Percentiles rank a stretch among this genome's conserved stretches.
Conservation (phyloP, 2,888 invertebrate species). For the Polydrusus tereticollis region DNA sequence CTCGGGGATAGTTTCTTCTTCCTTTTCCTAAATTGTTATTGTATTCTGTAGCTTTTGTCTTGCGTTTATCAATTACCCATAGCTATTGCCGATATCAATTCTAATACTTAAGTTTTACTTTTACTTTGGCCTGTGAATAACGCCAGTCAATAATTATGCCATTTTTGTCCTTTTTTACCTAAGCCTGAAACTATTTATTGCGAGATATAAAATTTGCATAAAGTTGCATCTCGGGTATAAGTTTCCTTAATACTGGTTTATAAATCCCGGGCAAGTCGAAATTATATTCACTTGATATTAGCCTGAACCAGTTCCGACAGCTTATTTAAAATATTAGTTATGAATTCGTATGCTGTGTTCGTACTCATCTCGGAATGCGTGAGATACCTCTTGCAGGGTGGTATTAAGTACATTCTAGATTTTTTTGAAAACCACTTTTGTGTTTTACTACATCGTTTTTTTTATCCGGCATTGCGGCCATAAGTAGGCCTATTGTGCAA, state of each 20-base stretch:
- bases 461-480: too few relatives aligned
- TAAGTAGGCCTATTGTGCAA: too few relatives aligned
- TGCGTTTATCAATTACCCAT: too few relatives aligned
- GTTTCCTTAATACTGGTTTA: constrained; percentile 25
- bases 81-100: too few relatives aligned
- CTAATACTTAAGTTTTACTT: not conserved
- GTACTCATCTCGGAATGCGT: constrained; percentile 19
- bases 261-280: constrained; percentile 21
- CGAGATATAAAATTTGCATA: constrained; percentile 24
- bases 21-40: too few relatives aligned
- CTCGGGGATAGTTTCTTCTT: too few relatives aligned
- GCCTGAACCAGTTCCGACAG: constrained; percentile 26
- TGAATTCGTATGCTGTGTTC: not conserved
- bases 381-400: constrained; percentile 24
- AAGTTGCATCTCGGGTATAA: constrained; percentile 13
- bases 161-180: constrained; percentile 8
- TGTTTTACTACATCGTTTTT: too few relatives aligned
- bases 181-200: constrained; percentile 23
- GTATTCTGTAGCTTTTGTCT: too few relatives aligned
- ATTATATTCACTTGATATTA: constrained; percentile 25
- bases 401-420: constrained; percentile 9
- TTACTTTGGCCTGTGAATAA: not conserved
- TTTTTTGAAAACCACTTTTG: not conserved
- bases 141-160: not conserved
- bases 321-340: constrained; percentile 17